Conservation (phyloP, 1,140 invertebrate species). For the Teleopsis dalmanni region DNA sequence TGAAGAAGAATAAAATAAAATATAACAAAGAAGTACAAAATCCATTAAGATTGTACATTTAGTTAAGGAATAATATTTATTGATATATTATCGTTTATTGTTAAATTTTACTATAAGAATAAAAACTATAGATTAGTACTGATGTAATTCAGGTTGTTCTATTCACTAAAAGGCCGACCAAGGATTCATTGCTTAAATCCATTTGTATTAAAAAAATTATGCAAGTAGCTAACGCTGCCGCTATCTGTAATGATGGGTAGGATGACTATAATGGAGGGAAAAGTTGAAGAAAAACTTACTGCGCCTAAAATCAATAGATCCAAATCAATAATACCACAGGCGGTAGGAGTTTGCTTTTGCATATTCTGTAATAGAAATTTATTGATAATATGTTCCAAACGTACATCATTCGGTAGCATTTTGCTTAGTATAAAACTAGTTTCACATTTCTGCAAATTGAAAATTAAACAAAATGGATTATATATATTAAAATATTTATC, state of each 20-base stretch:
- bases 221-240: conserved; percentile 25
- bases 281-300: conserved; percentile 19
- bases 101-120: too few species aligned
- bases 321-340: conserved; percentile 27
- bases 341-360: conserved; percentile 7
- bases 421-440: conserved; percentile 20
- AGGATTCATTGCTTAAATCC: conserved; percentile 30
- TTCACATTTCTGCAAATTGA: conserved; percentile 23
- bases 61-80: too few species aligned
- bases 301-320: conserved; percentile 26
- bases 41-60: too few species aligned
- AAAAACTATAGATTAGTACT: too few species aligned
- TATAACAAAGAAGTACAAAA: too few species aligned
- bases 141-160: too few species aligned
- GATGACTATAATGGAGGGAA: too few species aligned
- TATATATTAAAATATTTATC: background rate
- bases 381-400: conserved; percentile 24
- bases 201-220: conserved; percentile 39
- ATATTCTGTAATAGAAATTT: conserved; percentile 26
- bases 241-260: conserved; percentile 29
- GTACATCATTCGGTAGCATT: conserved; percentile 12
- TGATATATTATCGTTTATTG: too few species aligned
- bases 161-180: too few species aligned
- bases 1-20: too few species aligned
- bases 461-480: background rate